These are phyloP conservation scores for Unio pictorum DNA, from an alignment of 2,888 invertebrate species.

Conservation along the genomic window DNA sequence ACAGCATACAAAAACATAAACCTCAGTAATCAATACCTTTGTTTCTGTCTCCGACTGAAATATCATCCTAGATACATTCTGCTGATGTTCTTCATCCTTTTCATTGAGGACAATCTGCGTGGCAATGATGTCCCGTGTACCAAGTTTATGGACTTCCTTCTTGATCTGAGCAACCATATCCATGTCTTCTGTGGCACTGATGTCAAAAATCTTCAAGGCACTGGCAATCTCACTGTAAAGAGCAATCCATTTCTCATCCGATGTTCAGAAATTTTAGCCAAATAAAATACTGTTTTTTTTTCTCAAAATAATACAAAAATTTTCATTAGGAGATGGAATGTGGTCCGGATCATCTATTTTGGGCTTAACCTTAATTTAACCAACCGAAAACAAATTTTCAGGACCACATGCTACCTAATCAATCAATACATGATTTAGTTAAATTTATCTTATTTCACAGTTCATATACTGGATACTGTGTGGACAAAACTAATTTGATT, in stretches of 20 bases:
- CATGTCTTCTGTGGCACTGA: conserved; percentile 67
- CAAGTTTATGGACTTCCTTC: conserved; percentile 67
- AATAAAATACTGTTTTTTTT: too few relatives aligned
- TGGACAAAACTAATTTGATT: too few relatives aligned
- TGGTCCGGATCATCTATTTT: too few relatives aligned
- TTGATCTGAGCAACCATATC: conserved; percentile 70
- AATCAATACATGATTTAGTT: too few relatives aligned
- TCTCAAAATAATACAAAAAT: too few relatives aligned
- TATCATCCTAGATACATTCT: conserved; percentile 63
- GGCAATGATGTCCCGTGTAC: conserved; percentile 63
- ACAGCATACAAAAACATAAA: neutral
- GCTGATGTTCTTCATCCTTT: conserved; percentile 49
- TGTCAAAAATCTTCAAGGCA: conserved; percentile 63
- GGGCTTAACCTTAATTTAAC: too few relatives aligned
- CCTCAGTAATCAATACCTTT: conserved; percentile 34
- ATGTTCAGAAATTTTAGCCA: too few relatives aligned
- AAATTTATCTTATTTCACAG: too few relatives aligned
- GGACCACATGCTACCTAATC: too few relatives aligned
- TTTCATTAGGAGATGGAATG: too few relatives aligned
- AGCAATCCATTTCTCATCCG: neutral
- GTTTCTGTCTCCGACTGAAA: conserved; percentile 52
- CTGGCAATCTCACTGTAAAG: conserved; percentile 62
- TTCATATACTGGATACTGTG: too few relatives aligned
- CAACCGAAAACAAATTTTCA: too few relatives aligned
- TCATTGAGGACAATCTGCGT: conserved; percentile 65